phyloP scores from a whole-genome alignment of 2,888 invertebrate genomes.

The Xylocampa areola region DNA sequence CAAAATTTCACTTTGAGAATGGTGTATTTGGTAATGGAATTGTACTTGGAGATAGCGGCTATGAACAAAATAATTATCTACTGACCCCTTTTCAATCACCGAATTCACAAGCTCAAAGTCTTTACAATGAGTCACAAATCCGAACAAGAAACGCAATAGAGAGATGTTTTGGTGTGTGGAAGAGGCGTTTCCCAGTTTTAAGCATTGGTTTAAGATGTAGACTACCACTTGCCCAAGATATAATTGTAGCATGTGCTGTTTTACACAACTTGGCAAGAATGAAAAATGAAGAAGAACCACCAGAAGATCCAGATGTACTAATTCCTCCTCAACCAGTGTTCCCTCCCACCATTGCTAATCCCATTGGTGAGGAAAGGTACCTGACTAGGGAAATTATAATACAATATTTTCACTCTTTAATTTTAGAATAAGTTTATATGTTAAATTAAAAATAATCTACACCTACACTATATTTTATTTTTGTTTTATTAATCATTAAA shows the following conservation, averaged over 20 bases:
- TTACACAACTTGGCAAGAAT: constrained; percentile 4
- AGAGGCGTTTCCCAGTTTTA: neutral
- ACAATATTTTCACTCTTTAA: neutral
- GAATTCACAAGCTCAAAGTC: neutral
- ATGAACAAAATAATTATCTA: neutral
- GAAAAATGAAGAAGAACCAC: neutral
- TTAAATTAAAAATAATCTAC: neutral
- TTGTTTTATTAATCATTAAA: no score
- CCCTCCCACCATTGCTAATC: neutral
- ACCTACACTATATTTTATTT: neutral
- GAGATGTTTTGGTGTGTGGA: no score
- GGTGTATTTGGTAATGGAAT: constrained; percentile 1
- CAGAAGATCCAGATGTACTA: neutral
- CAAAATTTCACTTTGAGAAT: neutral
- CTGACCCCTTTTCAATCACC: constrained; percentile 1
- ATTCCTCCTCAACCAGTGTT: constrained; percentile 1
- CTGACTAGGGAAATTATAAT: neutral
- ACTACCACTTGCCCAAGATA: neutral
- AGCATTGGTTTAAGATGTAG: neutral
- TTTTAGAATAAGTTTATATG: neutral
- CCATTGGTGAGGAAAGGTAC: neutral
- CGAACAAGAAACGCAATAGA: constrained; percentile 1
- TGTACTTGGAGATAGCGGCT: neutral
- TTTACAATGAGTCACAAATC: constrained; percentile 1
- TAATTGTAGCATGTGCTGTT: neutral